A percentile compares a stretch with the other conserved stretches of the same genome.
Conservation (phyloP, 2,888 invertebrate genomes). For the Drosophila tripunctata region DNA sequence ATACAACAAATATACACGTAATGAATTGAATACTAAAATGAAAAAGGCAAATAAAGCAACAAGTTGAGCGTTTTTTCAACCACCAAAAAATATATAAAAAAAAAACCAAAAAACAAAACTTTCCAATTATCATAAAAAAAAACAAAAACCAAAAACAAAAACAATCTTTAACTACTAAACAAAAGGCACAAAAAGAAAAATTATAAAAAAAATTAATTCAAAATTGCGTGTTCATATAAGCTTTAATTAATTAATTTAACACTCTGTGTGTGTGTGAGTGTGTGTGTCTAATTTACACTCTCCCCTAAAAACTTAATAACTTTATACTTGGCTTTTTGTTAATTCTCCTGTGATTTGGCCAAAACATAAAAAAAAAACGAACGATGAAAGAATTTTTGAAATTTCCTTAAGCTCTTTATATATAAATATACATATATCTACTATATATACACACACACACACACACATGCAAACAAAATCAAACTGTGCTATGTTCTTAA, state of each 20-base stretch:
- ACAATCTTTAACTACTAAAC: neutral
- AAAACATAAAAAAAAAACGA: slow-evolving; percentile 33
- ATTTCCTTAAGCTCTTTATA: slow-evolving; percentile 39
- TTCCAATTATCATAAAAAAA: slow-evolving; percentile 35
- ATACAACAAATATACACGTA: slow-evolving; percentile 11
- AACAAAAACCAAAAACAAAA: slow-evolving; percentile 20
- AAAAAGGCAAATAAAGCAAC: slow-evolving; percentile 46
- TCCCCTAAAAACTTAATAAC: slow-evolving; percentile 22
- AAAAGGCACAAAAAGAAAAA: slow-evolving; percentile 10
- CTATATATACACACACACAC: slow-evolving; percentile 17
- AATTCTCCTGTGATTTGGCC: slow-evolving; percentile 67
- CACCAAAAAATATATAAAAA: slow-evolving; percentile 3
- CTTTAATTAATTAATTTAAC: slow-evolving; percentile 36
- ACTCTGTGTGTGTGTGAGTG: slow-evolving; percentile 12
- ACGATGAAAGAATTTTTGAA: slow-evolving; percentile 36
- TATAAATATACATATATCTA: slow-evolving; percentile 26
- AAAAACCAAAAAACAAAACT: slow-evolving; percentile 21
- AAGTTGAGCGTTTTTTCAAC: slow-evolving; percentile 58
- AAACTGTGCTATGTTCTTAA: slow-evolving; percentile 58
- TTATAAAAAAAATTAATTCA: slow-evolving; percentile 32
- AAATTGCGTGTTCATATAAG: slow-evolving; percentile 51
- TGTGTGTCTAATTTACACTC: slow-evolving; percentile 19
- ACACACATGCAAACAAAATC: slow-evolving; percentile 7
- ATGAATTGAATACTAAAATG: slow-evolving; percentile 14
- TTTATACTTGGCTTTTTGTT: slow-evolving; percentile 43